Percentiles rank a stretch among this genome's conserved stretches.
These are phyloP conservation scores for Thalassophryne amazonica DNA, from an alignment of 2,797 vertebrate genomes.

Conservation along the genomic window DNA sequence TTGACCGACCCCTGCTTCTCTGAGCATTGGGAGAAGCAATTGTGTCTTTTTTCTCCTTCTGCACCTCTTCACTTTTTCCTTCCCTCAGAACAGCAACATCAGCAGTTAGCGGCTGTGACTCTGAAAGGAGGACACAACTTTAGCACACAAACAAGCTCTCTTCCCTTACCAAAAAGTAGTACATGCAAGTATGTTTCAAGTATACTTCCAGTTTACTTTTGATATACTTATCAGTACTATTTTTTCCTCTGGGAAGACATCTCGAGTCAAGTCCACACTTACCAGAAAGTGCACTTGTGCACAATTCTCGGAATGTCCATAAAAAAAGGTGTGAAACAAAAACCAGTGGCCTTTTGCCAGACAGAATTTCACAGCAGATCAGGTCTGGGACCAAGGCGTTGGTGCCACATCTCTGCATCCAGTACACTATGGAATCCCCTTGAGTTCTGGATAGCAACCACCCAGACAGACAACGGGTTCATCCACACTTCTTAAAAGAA, in stretches of 20 bases:
- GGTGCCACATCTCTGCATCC: too few species aligned
- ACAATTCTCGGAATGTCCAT: conserved; percentile 46
- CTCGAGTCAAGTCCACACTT: conserved; percentile 34
- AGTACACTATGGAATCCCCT: too few species aligned
- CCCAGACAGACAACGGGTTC: too few species aligned
- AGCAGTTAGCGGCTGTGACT: conserved; percentile 51
- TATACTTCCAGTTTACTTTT: too few species aligned
- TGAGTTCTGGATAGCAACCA: too few species aligned
- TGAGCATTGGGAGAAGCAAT: conserved; percentile 13
- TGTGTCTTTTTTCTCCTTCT: conserved; percentile 28
- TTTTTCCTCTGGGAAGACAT: conserved; percentile 52
- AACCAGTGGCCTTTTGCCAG: too few species aligned
- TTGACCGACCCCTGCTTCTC: conserved; percentile 27
- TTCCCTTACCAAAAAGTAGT: neutral
- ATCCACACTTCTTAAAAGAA: too few species aligned
- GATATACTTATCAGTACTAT: too few species aligned
- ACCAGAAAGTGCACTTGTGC: conserved; percentile 47
- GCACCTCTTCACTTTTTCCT: conserved; percentile 11
- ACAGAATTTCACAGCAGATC: too few species aligned
- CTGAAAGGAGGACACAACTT: conserved; percentile 38
- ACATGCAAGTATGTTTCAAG: too few species aligned
- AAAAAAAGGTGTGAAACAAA: conserved; percentile 40
- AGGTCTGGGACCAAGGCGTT: too few species aligned
- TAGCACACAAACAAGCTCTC: conserved; percentile 35
- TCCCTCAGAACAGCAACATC: conserved; percentile 33